Evolutionary conservation across 1,140 invertebrate genomes (phyloP), one percentile per base, ranked within the genome.

Genomic region (Ganaspis sp.): DNA sequence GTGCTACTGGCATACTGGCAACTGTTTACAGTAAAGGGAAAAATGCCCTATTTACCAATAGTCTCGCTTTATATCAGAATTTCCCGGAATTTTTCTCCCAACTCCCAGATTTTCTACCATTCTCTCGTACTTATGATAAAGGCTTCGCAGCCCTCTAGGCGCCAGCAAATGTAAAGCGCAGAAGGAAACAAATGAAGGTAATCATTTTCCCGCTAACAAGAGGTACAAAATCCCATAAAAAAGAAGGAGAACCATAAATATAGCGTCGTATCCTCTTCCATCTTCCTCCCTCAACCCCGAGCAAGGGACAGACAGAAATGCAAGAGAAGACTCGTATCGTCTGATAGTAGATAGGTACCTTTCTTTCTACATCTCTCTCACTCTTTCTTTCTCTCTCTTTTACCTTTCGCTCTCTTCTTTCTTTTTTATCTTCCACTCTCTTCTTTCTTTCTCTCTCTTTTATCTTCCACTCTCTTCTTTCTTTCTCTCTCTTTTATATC

Each of bases 131-230:
- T 64, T 64, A 64, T 64, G 58, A 64, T 64, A 64, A 64, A 64
- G 58, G 58, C 23, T 64, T 29, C 58, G 58, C 23, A 64, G 58
- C 58, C 54, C 58, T 34, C 58, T 64, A 12, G 58, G 58, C 58
- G 58, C 58, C 58, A 64, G 26, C 23, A n/a, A 64, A 64, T 34
- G 58, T 34, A 64, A 64, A 64, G 58, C 58, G 23, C 58, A 64
- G 58, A 64, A 64, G 58, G 58, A 29, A 64, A 64, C 58, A 64
- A 64, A 64, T 64, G 58, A 64, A 64, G 58, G 58, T 64, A 64
- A 64, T 64, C 58, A 64, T 64, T 64, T 64, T 64, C 26, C 58
- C 58, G 58, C 58, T 64, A 64, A 64, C 58, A 64, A 64, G 23
- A 64, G 26, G 58, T 64, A 64, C 58, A 64, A 64, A 64, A 64